Evolutionary conservation across 1,140 invertebrate species (phyloP).

Genomic region (Battus philenor): DNA sequence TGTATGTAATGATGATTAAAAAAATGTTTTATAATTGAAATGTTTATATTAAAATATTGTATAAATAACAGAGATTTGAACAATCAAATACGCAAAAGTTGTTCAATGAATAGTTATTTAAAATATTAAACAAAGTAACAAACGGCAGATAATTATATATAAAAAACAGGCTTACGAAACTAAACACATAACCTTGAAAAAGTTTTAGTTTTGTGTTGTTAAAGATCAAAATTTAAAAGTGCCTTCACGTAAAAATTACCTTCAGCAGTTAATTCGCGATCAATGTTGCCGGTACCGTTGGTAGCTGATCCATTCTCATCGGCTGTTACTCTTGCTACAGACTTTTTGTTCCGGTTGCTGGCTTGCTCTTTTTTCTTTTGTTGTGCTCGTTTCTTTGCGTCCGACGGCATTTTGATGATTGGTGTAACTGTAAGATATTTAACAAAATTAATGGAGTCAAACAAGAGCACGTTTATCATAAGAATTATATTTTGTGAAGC

Average conservation of each 20-base stretch:
- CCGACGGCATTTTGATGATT: slow-evolving; percentile 89
- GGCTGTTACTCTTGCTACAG: slow-evolving; percentile 70
- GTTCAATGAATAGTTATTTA: too few relatives aligned
- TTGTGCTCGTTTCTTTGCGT: slow-evolving; percentile 97
- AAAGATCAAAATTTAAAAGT: slow-evolving; percentile 17
- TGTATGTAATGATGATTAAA: too few relatives aligned
- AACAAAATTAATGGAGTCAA: too few relatives aligned
- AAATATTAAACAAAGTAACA: too few relatives aligned
- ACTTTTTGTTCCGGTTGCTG: slow-evolving; percentile 85
- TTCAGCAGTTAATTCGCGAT: slow-evolving; percentile 76
- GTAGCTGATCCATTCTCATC: slow-evolving; percentile 73
- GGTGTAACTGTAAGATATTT: slow-evolving; percentile 20
- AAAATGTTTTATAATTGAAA: too few relatives aligned
- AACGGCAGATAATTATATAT: too few relatives aligned
- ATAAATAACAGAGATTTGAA: too few relatives aligned
- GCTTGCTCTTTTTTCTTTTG: slow-evolving; percentile 98
- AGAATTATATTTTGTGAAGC: not conserved
- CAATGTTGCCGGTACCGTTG: slow-evolving; percentile 55
- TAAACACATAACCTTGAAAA: slow-evolving; percentile 8
- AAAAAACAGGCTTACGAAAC: too few relatives aligned
- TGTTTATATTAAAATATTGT: too few relatives aligned
- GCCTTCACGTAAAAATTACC: slow-evolving; percentile 42
- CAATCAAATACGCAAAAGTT: too few relatives aligned
- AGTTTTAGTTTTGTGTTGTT: slow-evolving; percentile 7
- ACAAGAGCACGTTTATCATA: too few relatives aligned